phyloP scores from a whole-genome alignment of 2,888 invertebrate species.

The Xanthia togata region DNA sequence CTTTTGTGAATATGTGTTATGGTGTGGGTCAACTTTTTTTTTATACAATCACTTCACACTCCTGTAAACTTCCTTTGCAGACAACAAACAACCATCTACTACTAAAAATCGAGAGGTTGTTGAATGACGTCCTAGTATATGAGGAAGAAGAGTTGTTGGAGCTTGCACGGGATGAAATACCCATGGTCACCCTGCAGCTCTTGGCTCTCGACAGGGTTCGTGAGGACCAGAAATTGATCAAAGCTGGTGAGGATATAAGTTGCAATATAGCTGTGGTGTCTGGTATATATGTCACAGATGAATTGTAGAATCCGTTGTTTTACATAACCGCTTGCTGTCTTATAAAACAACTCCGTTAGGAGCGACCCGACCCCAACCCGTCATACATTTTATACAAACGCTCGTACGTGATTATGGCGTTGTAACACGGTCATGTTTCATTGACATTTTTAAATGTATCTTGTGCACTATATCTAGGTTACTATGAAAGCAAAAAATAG shows the following conservation, averaged over 20 bases:
- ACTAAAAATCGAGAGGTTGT: slow-evolving; percentile 80
- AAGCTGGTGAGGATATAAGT: slow-evolving; percentile 81
- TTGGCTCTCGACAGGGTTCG: slow-evolving; percentile 92
- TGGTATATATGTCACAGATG: too few relatives aligned
- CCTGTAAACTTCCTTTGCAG: slow-evolving; percentile 68
- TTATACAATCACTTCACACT: not conserved
- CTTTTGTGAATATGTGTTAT: not conserved
- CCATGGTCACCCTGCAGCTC: slow-evolving; percentile 91
- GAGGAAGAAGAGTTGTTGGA: slow-evolving; percentile 92
- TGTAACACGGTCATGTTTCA: too few relatives aligned
- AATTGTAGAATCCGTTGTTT: too few relatives aligned
- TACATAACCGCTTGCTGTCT: too few relatives aligned
- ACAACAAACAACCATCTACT: slow-evolving; percentile 82
- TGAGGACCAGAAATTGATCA: slow-evolving; percentile 91
- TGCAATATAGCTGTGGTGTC: not conserved
- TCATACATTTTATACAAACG: too few relatives aligned
- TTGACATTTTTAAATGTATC: too few relatives aligned
- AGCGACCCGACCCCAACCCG: too few relatives aligned
- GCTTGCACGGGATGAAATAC: slow-evolving; percentile 92
- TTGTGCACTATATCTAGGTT: too few relatives aligned
- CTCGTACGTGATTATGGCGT: too few relatives aligned
- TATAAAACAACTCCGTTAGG: too few relatives aligned
- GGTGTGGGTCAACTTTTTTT: not conserved
- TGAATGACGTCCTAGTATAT: slow-evolving; percentile 92
- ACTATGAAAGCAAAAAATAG: too few relatives aligned